phyloP scores from a whole-genome alignment of 1,140 invertebrate species.

The Plodia interpunctella region DNA sequence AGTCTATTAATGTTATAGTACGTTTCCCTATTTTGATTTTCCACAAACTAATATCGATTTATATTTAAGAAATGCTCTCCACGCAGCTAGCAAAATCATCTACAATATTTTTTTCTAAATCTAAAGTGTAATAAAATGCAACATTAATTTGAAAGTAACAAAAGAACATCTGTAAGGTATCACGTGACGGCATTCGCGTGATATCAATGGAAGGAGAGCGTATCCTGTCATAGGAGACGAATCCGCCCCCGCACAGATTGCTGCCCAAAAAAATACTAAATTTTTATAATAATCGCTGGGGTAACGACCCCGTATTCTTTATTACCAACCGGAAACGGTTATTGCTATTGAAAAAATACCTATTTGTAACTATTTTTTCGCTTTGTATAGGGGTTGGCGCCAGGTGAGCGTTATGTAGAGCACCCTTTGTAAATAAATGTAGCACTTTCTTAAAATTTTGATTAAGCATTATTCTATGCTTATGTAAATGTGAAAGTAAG shows the following conservation, averaged over 20 bases:
- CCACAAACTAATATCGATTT: no score
- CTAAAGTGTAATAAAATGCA: background rate
- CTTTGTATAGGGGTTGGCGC: background rate
- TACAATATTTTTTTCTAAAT: no score
- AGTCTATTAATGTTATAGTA: no score
- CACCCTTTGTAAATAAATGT: no score
- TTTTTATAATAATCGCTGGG: constrained; percentile 68
- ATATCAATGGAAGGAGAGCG: constrained; percentile 53
- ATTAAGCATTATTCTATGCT: no score
- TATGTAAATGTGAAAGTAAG: no score
- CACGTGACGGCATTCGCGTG: constrained; percentile 56
- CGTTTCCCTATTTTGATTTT: no score
- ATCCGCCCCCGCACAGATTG: constrained; percentile 66
- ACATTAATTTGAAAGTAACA: constrained; percentile 2
- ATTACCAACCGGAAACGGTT: constrained; percentile 72
- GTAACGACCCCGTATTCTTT: constrained; percentile 59
- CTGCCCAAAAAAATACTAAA: constrained; percentile 68
- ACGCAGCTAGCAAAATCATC: no score
- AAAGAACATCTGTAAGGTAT: constrained; percentile 54
- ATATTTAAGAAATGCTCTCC: no score
- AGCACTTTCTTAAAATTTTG: no score
- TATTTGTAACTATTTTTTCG: constrained; percentile 15
- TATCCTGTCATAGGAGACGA: constrained; percentile 72
- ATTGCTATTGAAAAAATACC: constrained; percentile 56
- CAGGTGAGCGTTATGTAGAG: no score